Base-by-base conservation (phyloP, 2,888 invertebrate species). In the Linyphia triangularis region DNA sequence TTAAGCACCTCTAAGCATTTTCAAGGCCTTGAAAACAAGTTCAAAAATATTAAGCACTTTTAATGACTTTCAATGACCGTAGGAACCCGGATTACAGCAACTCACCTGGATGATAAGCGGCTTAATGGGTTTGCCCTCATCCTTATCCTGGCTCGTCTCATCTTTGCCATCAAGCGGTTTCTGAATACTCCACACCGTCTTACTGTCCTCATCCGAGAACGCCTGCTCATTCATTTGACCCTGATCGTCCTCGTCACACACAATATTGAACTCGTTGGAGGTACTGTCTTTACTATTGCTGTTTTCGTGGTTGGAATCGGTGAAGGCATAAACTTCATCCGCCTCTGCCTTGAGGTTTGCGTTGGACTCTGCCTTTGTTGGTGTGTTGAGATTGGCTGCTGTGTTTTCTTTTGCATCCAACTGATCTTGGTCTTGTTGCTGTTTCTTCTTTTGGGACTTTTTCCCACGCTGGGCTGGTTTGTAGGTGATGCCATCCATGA, bases 391-490 rank as follows among this genome's bases (percentile, higher is more conserved):
- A 40, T n/a, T 13, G 33, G 28, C 40, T 4, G 24, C 28, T 19
- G 22, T 33, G 5, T 26, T 63, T 19, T 43, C 63, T 43, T 67
- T 57, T n/a, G 22, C 33, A 33, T 81, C 81, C 22, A 28, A 51
- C 1, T 61, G 69, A 6, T 86, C 65, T 26, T 72, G 24, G 26
- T 24, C 22, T 28, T 61, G 40, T 28, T 63, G 57, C 7, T 57
- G 67, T n/a, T 88, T 73, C 43, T 83, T 88, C 43, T 88, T 88
- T 28, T 28, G 24, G 9, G 77, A 59, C 57, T 88, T 83, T 37
- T 83, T 94, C 93, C 81, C 94, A 91, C 90, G 93, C 93, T 89
- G 90, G 72, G 90, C 51, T 10, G 81, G 79, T 40, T 86, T 90
- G 67, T 90, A 88, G 5, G 69, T 78, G 69, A 86, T 85, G 7